Evolutionary conservation across 1,140 invertebrate species (phyloP), one percentile per base, ranked within the genome.

Genomic region (Papilio xuthus): DNA sequence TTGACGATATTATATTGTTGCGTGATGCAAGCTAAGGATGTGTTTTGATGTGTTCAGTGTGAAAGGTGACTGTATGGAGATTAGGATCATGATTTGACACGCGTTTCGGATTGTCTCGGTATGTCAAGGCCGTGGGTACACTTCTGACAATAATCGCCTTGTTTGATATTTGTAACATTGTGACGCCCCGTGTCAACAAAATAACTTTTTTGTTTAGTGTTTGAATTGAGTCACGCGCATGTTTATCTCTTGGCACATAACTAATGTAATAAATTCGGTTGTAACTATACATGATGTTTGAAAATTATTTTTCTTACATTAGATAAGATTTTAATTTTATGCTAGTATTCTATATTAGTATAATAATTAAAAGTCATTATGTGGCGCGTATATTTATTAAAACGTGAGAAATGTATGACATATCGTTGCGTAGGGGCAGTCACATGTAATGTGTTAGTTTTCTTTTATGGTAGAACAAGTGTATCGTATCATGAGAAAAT

Each of bases 11-110:
- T 88, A 85, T 83, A 81, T 79, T 63, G 80, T 23, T 63, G 42
- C 32, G 69, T 88, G 85, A 86, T 82, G 87, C 84, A 86, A 88
- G 53, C 81, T 78, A 83, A 86, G 84, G 87, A 89, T 90, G 84
- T 82, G 82, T 77, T 80, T 77, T 70, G 84, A 83, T 83, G 80
- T 85, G 78, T 85, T 86, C 81, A 81, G 82, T 88, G 84, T 89
- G 85, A 92, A 92, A 92, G 89, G 91, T 91, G 88, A 91, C 89
- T 84, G 77, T 92, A 91, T 91, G 91, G 82, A 91, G 90, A 92
- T 92, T 88, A 89, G 86, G 80, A 88, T 86, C 86, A 88, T 84
- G 89, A 84, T 90, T 87, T 85, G 89, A 88, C 88, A 90, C 86
- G 90, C 84, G 82, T 82, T 79, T 78, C 78, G 53, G 79, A 86